Conservation (phyloP, 2,113 vertebrate genomes). For the Phaethon lepturus region DNA sequence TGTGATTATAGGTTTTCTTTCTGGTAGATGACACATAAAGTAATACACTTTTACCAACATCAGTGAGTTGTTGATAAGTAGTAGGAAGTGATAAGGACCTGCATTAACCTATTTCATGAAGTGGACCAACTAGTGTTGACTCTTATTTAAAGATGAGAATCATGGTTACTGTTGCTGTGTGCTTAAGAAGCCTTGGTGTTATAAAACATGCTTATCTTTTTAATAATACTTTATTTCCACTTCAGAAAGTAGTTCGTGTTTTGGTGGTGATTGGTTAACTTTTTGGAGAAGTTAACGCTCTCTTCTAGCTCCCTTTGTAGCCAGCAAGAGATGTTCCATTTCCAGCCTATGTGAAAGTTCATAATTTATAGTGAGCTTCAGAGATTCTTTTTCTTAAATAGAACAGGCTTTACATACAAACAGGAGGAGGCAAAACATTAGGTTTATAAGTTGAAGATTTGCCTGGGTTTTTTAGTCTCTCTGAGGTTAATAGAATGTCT, state of each 20-base stretch:
- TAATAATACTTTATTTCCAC: not conserved
- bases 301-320: accelerated
- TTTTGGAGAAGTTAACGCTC: not conserved
- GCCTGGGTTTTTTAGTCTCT: not conserved
- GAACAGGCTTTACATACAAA: not conserved
- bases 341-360: not conserved
- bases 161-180: not conserved
- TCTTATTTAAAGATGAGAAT: not conserved
- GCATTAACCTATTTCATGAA: not conserved
- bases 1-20: not conserved
- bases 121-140: not conserved
- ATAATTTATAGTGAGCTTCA: not conserved
- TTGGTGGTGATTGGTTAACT: not conserved
- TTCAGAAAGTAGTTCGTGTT: not conserved
- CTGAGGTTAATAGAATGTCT: not conserved
- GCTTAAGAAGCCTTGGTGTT: not conserved
- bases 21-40: not conserved
- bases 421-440: not conserved
- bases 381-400: not conserved
- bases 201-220: not conserved
- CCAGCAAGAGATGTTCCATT: not conserved
- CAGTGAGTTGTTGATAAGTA: not conserved
- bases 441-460: not conserved
- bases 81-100: not conserved
- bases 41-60: not conserved